Evolutionary conservation across 2,888 invertebrate genomes (phyloP).

Genomic region (Drosophila prostipennis): DNA sequence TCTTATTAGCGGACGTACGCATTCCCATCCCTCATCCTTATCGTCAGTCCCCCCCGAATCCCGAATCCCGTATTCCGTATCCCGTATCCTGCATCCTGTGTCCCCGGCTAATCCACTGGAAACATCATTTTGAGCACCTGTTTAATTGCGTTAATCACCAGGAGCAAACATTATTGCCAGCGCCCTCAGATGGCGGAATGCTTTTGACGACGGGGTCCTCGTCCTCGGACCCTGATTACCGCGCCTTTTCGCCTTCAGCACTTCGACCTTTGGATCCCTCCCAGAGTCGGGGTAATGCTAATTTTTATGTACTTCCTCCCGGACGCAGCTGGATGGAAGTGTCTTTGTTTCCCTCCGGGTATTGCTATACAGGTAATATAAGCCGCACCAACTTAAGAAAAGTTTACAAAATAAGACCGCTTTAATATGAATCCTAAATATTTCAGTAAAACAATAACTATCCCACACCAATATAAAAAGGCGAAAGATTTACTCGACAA

Average conservation of each 20-base stretch:
- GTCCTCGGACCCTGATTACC: slow-evolving; percentile 1
- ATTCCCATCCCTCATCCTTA: slow-evolving; percentile 32
- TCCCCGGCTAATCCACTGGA: slow-evolving; percentile 74
- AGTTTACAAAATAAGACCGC: too few species aligned
- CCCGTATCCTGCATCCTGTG: slow-evolving; percentile 13
- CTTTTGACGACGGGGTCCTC: slow-evolving; percentile 21
- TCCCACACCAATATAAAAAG: too few species aligned
- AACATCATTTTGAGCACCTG: slow-evolving; percentile 83
- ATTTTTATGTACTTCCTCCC: slow-evolving; percentile 41
- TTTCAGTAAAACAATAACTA: too few species aligned
- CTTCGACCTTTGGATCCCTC: neutral
- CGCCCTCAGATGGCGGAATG: slow-evolving; percentile 33
- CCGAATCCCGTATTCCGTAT: neutral
- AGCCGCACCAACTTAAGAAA: too few species aligned
- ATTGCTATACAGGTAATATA: neutral
- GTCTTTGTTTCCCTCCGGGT: neutral
- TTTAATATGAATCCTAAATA: too few species aligned
- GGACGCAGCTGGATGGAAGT: slow-evolving; percentile 34
- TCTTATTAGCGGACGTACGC: slow-evolving; percentile 54
- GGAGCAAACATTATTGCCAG: slow-evolving; percentile 70
- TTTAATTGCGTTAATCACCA: slow-evolving; percentile 83
- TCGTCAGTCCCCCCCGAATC: neutral
- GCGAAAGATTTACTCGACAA: too few species aligned
- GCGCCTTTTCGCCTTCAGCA: slow-evolving; percentile 4
- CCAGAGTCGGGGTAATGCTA: slow-evolving; percentile 36